Conservation (phyloP, 2,113 vertebrate genomes). For the Indicator maculatus region DNA sequence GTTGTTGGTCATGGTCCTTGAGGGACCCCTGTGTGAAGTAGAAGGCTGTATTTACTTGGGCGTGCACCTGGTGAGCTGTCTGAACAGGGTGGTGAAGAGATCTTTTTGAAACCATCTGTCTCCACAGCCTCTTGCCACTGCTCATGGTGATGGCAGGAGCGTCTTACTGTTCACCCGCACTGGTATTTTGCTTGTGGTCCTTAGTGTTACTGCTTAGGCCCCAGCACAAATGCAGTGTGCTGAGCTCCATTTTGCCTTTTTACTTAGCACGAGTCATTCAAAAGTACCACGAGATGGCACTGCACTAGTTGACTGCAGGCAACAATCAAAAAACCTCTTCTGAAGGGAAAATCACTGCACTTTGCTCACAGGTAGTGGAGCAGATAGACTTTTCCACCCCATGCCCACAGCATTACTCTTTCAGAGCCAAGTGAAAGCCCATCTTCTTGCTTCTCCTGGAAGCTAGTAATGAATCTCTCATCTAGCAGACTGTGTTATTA, state of each 20-base stretch:
- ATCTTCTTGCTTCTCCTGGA: not conserved
- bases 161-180: not conserved
- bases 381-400: not conserved
- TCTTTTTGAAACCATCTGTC: not conserved
- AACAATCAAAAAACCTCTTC: not conserved
- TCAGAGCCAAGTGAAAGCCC: not conserved
- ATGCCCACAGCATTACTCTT: not conserved
- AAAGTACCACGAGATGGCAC: slow-evolving; percentile 56
- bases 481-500: not conserved
- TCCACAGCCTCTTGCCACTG: not conserved
- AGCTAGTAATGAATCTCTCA: not conserved
- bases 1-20: not conserved
- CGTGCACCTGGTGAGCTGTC: not conserved
- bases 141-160: not conserved
- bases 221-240: rapidly evolving
- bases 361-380: not conserved
- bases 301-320: slow-evolving; percentile 34
- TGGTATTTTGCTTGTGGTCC: rapidly evolving
- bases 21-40: not conserved
- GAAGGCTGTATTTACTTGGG: not conserved
- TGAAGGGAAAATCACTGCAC: not conserved
- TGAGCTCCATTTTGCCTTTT: not conserved
- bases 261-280: not conserved
- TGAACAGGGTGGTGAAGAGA: rapidly evolving
- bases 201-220: not conserved